phyloP scores from a whole-genome alignment of 2,797 vertebrate species.

The Tamandua tetradactyla region DNA sequence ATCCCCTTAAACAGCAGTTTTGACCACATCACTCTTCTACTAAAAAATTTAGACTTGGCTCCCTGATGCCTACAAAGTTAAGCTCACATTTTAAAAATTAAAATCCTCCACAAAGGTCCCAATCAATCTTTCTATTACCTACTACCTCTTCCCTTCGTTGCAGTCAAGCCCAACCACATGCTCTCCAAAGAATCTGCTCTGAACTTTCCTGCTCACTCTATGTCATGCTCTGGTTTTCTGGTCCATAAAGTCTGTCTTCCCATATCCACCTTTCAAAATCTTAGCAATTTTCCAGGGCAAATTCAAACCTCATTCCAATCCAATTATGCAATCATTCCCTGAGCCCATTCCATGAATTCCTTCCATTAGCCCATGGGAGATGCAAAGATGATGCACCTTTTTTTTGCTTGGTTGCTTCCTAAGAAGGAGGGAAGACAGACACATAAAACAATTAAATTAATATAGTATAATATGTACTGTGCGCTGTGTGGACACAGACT shows the following conservation, averaged over 20 bases:
- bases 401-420: background rate
- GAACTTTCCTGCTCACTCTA: background rate
- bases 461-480: background rate
- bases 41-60: background rate
- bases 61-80: constrained; percentile 43
- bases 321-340: background rate
- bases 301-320: background rate
- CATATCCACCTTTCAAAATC: background rate
- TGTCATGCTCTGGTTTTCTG: background rate
- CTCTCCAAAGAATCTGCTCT: background rate
- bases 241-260: background rate
- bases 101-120: constrained; percentile 31
- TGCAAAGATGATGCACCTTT: background rate
- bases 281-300: background rate
- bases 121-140: background rate
- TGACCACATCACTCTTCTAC: background rate
- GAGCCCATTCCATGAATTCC: background rate
- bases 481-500: background rate
- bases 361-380: background rate
- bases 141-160: background rate
- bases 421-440: background rate
- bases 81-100: constrained; percentile 24
- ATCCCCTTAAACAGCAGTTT: constrained; percentile 25
- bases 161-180: background rate
- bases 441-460: background rate